Evolutionary conservation across 2,113 vertebrate genomes (phyloP).

Genomic region (Alectura lathami): DNA sequence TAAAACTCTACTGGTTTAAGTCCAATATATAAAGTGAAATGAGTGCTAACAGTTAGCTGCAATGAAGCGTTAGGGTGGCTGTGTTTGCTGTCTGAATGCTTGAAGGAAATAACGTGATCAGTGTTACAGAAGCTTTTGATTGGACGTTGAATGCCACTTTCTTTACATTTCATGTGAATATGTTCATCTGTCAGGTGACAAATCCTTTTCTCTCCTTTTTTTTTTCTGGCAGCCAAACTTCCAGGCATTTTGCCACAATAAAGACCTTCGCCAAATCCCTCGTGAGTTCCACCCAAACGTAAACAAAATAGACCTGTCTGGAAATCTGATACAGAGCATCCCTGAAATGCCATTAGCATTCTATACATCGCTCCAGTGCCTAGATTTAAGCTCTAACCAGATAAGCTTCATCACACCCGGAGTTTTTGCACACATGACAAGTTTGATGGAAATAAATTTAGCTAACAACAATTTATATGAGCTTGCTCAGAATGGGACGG

Average conservation of each 20-base stretch:
- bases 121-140: not conserved
- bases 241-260: constrained; percentile 81
- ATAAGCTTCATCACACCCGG: constrained; percentile 86
- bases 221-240: constrained; percentile 76
- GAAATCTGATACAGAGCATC: constrained; percentile 85
- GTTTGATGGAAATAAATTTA: constrained; percentile 85
- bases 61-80: not conserved
- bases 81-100: not conserved
- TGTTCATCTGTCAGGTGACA: not conserved
- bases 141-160: not conserved
- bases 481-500: constrained; percentile 69
- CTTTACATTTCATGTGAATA: not conserved
- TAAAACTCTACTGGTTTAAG: not conserved
- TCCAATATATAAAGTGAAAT: not conserved
- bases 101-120: not conserved
- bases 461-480: constrained; percentile 83
- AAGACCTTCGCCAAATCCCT: constrained; percentile 81
- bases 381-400: constrained; percentile 87
- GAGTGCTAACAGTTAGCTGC: not conserved
- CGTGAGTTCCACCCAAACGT: constrained; percentile 71
- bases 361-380: constrained; percentile 75
- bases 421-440: constrained; percentile 80
- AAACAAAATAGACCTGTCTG: constrained; percentile 86
- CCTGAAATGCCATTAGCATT: constrained; percentile 72
- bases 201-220: not conserved